Base-by-base conservation (phyloP, 2,888 invertebrate genomes). In the Cantharis rufa region DNA sequence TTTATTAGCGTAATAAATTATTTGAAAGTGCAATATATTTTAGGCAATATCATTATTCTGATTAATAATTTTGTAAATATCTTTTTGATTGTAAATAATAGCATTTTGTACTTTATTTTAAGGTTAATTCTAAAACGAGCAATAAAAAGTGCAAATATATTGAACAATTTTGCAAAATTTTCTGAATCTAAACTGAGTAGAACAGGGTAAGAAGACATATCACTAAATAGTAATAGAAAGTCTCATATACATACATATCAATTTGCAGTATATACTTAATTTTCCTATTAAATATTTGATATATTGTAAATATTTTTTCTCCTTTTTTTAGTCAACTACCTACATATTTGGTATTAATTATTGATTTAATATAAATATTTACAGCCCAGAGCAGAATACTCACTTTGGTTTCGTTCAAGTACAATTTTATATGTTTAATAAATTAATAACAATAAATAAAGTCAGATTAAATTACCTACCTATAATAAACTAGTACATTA, bases 1-100 rank as follows among this genome's bases (percentile, higher is more conserved):
- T 82, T 82, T 84, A 84, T 28, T 81, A 77, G 71, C 62, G 48
- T 77, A 77, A 74, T 63, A 74, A 77, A 77, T 77, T 79, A 81
- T 82, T 84, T 84, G 77, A 83, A 86, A 86, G 87, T 87, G 87
- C 87, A 87, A 87, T 87, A 87, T 85, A 84, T 85, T 86, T 86
- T 86, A 87, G 86, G 86, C 84, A 85, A 86, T 85, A 84, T 81
- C 80, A 73, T 78, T 75, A 48, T 48, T 48, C 48, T 48, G 48
- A 48, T 48, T 48, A 48, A 48, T 48, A 48, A 48, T 48, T 48
- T 48, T 48, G 48, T 48, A 48, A 48, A 48, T 48, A 48, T 48
- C 48, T 71, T 77, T 77, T 77, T 71, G 69, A 72, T 61, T 74
- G 74, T 74, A 77, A 64, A 77, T 74, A 77, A 11, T 71, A 64